Conservation (phyloP, 2,113 vertebrate genomes). For the Sceloporus tristichus region DNA sequence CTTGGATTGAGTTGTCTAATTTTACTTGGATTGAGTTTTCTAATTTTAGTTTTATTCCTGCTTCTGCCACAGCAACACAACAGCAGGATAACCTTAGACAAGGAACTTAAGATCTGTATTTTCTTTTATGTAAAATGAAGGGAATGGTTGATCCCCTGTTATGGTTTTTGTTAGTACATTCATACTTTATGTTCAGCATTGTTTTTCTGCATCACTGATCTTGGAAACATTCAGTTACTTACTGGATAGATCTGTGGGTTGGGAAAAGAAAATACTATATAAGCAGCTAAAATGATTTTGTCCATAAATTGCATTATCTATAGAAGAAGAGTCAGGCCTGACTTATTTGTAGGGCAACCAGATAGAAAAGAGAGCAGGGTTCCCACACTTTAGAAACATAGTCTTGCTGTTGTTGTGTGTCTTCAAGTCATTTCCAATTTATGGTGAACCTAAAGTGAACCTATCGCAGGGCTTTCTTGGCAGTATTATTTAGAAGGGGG, state of each 20-base stretch:
- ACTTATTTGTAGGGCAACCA: neutral
- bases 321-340: neutral
- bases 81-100: constrained; percentile 47
- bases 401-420: too few species aligned
- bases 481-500: too few species aligned
- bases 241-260: neutral
- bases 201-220: neutral
- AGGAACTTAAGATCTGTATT: constrained; percentile 52
- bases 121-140: neutral
- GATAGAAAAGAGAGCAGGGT: neutral
- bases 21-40: neutral
- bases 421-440: too few species aligned
- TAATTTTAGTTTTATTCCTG: constrained; percentile 56
- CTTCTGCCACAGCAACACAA: constrained; percentile 36
- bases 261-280: neutral
- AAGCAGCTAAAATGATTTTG: neutral
- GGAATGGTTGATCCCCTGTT: constrained; percentile 10
- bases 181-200: rapidly evolving
- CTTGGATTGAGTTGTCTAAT: too few species aligned
- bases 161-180: constrained; percentile 28
- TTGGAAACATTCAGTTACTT: neutral
- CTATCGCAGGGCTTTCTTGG: too few species aligned
- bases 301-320: neutral
- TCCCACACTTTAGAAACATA: too few species aligned
- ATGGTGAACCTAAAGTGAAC: too few species aligned